Base-by-base conservation (phyloP, 2,797 vertebrate species). In the Tangara arthus region DNA sequence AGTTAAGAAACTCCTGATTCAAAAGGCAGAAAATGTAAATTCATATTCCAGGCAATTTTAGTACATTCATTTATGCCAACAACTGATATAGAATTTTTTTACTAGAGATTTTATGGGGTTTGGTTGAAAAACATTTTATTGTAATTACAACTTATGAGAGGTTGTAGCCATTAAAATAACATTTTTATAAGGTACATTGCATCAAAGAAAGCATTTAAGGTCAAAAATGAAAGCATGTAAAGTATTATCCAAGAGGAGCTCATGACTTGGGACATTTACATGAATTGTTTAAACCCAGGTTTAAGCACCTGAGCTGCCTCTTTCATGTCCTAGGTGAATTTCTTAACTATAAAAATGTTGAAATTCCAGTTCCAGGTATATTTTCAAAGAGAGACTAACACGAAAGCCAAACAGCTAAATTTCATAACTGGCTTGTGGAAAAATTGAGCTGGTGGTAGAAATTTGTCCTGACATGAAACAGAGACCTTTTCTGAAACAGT, bases 81-180 rank as follows among this genome's bases (percentile, higher is more conserved):
- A 57, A 8, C 4, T 17, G 7, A 47, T 71, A 56, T 12, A 35
- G 34, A 65, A 28, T 44, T 82, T 90, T 89, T 93, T 82, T 77
- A 47, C 8, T 76, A 21, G 42, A 56, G 12, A 47, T 87, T 94
- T 94, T 89, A 94, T 69, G 16, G 23, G 20, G 14, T 83, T 87
- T 78, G n/a, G 70, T 69, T 94, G 82, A 88, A 95, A 93, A 94
- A 65, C 42, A 72, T 87, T 95, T 92, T 86, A 86, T 83, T 81
- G 41, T 93, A 95, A 94, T 88, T 91, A 83, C 81, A 78, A 76
- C 77, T 90, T 88, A 84, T 11, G 11, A 76, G 59, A 37, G 39
- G 59, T 71, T 90, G 50, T 84, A 94, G n/a, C 21, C 65, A 7
- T 87, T 91, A 86, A 84, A 94, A 86, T 81, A 90, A 66, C 44